Evolutionary conservation across 2,888 invertebrate species (phyloP).

Genomic region (Acanthopleura granulata): DNA sequence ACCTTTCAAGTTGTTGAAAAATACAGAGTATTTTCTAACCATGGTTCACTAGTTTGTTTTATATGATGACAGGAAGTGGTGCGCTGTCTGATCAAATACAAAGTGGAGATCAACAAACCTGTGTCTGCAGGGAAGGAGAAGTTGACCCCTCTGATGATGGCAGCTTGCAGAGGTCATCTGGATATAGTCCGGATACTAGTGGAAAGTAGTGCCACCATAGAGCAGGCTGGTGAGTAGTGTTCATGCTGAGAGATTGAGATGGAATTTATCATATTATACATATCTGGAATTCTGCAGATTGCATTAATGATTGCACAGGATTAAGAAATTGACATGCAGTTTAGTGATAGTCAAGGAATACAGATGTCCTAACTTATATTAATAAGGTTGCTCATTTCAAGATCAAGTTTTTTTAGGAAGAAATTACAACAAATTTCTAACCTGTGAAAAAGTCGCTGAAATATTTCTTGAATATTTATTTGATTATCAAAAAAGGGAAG

Average conservation of each 20-base stretch:
- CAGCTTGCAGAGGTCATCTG: conserved; percentile 69
- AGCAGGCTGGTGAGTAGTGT: conserved; percentile 62
- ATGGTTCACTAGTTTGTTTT: not conserved
- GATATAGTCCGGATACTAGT: conserved; percentile 69
- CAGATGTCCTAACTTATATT: too few species aligned
- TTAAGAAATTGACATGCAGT: not conserved
- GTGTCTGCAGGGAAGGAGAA: conserved; percentile 68
- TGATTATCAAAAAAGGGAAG: too few species aligned
- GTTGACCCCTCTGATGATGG: conserved; percentile 71
- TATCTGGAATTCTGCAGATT: not conserved
- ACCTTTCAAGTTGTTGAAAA: too few species aligned
- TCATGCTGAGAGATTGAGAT: not conserved
- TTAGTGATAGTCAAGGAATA: too few species aligned
- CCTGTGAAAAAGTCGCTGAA: too few species aligned
- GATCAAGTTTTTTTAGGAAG: too few species aligned
- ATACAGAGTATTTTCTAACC: not conserved
- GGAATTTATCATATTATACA: not conserved
- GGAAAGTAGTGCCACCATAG: conserved; percentile 69
- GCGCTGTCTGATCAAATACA: conserved; percentile 65
- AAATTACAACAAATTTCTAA: too few species aligned
- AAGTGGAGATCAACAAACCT: conserved; percentile 67
- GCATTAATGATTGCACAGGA: not conserved
- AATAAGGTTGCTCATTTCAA: too few species aligned
- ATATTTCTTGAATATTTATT: too few species aligned
- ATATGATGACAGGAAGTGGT: conserved; percentile 64